Percentiles rank a stretch among this genome's conserved stretches.
These are phyloP conservation scores for Plestiodon gilberti DNA, from an alignment of 2,113 vertebrate genomes.

Conservation along the genomic window DNA sequence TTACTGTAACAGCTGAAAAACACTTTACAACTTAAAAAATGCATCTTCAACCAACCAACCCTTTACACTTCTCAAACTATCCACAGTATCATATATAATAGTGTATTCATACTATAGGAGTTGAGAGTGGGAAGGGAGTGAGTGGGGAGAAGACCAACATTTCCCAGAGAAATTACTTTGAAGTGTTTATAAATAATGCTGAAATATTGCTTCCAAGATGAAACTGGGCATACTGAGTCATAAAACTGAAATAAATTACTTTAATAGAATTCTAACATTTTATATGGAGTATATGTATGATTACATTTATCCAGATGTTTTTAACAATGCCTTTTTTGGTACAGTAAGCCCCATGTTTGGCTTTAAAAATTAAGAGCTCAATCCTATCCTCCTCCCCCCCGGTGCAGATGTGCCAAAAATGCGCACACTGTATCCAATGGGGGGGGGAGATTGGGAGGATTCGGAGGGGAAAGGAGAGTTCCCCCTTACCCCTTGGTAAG, in stretches of 20 bases:
- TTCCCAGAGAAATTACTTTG: conserved; percentile 19
- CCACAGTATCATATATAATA: conserved; percentile 28
- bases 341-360: background rate
- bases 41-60: conserved; percentile 28
- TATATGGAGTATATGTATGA: conserved; percentile 23
- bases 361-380: conserved; percentile 3
- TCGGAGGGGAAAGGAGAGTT: too few species aligned
- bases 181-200: conserved; percentile 43
- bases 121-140: conserved; percentile 6
- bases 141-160: background rate
- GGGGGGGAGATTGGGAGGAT: too few species aligned
- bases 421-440: too few species aligned
- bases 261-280: conserved; percentile 21
- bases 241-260: conserved; percentile 23
- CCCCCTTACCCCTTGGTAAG: too few species aligned
- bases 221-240: conserved; percentile 27
- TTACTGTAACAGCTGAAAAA: conserved; percentile 64
- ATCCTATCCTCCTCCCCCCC: too few species aligned
- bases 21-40: conserved; percentile 53
- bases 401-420: background rate
- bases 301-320: conserved; percentile 21
- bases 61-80: conserved; percentile 34
- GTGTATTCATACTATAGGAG: conserved; percentile 10
- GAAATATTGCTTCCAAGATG: conserved; percentile 27
- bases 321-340: conserved; percentile 23